Evolutionary conservation across 2,888 invertebrate species (phyloP).

Genomic region (Tetragnatha montana): DNA sequence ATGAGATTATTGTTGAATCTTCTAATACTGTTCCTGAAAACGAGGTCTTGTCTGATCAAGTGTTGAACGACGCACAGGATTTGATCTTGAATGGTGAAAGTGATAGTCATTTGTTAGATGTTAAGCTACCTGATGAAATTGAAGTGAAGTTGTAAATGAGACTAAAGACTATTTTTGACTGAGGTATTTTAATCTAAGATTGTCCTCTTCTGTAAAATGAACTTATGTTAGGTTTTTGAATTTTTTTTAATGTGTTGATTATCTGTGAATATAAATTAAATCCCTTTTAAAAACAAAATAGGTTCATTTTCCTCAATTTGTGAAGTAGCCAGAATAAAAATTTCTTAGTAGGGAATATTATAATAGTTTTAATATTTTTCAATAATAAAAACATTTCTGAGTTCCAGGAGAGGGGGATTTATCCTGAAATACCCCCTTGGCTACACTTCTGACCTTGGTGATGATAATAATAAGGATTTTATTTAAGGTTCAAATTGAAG

Average conservation of each 20-base stretch:
- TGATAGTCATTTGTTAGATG: constrained; percentile 41
- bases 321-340: too few relatives aligned
- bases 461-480: too few relatives aligned
- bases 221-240: background rate
- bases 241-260: background rate
- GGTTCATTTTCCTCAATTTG: too few relatives aligned
- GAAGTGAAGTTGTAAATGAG: constrained; percentile 41
- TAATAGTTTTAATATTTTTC: too few relatives aligned
- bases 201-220: constrained; percentile 21
- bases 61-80: constrained; percentile 34
- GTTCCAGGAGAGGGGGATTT: too few relatives aligned
- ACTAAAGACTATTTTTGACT: constrained; percentile 52
- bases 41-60: constrained; percentile 30
- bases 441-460: too few relatives aligned
- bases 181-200: constrained; percentile 32
- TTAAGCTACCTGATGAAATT: constrained; percentile 54
- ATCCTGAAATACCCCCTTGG: too few relatives aligned
- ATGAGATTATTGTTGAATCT: constrained; percentile 46
- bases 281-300: too few relatives aligned
- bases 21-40: constrained; percentile 61
- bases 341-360: too few relatives aligned
- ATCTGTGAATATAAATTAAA: background rate
- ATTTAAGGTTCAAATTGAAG: too few relatives aligned
- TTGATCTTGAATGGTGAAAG: constrained; percentile 35
- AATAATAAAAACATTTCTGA: too few relatives aligned